Evolutionary conservation across 2,113 vertebrate species (phyloP), one percentile per base, ranked within the genome.

Genomic region (Oncorhynchus mykiss): DNA sequence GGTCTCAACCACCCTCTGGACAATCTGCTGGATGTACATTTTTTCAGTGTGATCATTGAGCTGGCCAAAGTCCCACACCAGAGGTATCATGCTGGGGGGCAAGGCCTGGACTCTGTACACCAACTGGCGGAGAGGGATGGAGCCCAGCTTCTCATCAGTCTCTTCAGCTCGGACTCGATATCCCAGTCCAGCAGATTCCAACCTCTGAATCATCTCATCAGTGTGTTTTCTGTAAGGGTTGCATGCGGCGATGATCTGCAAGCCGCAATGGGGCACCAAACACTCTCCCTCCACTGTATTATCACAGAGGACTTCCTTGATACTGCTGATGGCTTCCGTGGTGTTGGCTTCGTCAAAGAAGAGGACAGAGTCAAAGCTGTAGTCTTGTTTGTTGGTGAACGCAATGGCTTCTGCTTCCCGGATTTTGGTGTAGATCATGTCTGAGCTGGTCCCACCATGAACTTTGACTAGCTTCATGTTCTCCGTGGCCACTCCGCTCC

Each of bases 321-420:
- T 97, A 77, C 95, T 95, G 91, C 95, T 95, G 16, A 99, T 82
- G 1, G 96, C 96, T 73, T 98, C 97, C 0, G 97, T 98, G 0
- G 98, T 97, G 87, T 99, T 99, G 82, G 98, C 97, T 77, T 99
- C 98, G 1, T 99, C 98, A 0, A 99, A 97, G 79, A 99, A 99
- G 31, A 99, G 89, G 74, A 99, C 90, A 0, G 97, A 97, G 80
- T 97, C 95, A 88, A 98, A 87, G 3, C 86, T 78, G 1, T 95
- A 82, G 3, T 89, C 11, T 29, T 60, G 2, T 80, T 91, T 96
- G 82, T 98, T 98, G 71, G 0, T 6, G 4, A 4, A 25, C 1
- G 96, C 94, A 5, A 94, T 80, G 1, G 9, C 1, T 87, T 97
- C 92, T 0, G 96, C 95, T 71, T 97, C 94, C 84, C 51, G 88